Conservation (phyloP, 2,888 invertebrate genomes). For the Onthophagus sagittarius region DNA sequence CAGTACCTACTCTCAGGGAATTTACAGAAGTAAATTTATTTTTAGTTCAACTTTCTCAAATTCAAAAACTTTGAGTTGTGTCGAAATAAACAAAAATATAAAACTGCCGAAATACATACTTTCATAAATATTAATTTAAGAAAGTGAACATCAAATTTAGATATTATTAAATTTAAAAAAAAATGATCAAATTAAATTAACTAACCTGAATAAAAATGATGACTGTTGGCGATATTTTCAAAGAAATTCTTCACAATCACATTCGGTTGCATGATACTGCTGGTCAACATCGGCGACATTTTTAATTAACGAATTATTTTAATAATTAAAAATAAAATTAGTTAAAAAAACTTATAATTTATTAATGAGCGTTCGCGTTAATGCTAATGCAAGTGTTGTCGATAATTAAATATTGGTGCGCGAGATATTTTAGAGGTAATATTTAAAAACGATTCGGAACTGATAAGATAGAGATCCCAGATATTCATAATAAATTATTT, state of each 20-base stretch:
- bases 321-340: too few relatives aligned
- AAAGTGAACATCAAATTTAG: too few relatives aligned
- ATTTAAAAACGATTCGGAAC: conserved; percentile 21
- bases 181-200: too few relatives aligned
- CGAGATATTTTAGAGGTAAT: conserved; percentile 34
- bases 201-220: conserved; percentile 22
- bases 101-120: too few relatives aligned
- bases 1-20: too few relatives aligned
- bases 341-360: conserved; percentile 28
- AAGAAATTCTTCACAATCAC: conserved; percentile 23
- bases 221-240: conserved; percentile 21
- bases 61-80: too few relatives aligned
- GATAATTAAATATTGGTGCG: conserved; percentile 41
- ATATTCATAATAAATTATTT: not conserved
- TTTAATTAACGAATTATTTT: conserved; percentile 4
- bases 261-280: conserved; percentile 22
- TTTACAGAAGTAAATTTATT: too few relatives aligned
- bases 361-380: conserved; percentile 47
- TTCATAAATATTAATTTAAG: too few relatives aligned
- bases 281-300: conserved; percentile 27
- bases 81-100: too few relatives aligned
- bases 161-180: too few relatives aligned
- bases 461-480: conserved; percentile 36
- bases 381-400: conserved; percentile 44
- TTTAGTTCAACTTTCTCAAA: too few relatives aligned